These are phyloP conservation scores for Mesorhabditis spiculigera DNA, from an alignment of 2,888 invertebrate genomes.

Conservation along the genomic window DNA sequence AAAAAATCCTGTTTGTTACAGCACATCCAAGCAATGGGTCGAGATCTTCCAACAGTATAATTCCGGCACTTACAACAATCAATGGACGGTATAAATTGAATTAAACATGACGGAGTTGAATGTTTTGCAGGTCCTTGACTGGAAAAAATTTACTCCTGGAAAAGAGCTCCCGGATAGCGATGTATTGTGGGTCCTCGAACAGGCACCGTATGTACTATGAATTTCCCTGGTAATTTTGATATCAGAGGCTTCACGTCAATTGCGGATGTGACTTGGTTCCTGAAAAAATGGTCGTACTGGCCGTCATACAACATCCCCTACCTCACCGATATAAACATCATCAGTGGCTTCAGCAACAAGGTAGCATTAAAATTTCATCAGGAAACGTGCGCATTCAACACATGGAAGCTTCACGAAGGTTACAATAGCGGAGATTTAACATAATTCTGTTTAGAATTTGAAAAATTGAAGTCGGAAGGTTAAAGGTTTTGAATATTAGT, in stretches of 20 bases:
- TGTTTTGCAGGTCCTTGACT: constrained; percentile 63
- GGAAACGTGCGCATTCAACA: neutral
- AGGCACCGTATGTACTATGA: constrained; percentile 63
- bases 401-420: neutral
- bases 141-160: constrained; percentile 67
- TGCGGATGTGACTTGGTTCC: constrained; percentile 55
- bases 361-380: constrained; percentile 14
- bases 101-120: neutral
- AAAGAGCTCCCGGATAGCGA: constrained; percentile 57
- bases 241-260: constrained; percentile 39
- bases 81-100: constrained; percentile 59
- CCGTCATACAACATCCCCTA: constrained; percentile 73
- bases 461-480: neutral
- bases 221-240: constrained; percentile 9
- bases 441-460: neutral
- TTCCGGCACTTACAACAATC: constrained; percentile 80
- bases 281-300: constrained; percentile 68
- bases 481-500: constrained; percentile 14
- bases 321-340: constrained; percentile 68
- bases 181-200: constrained; percentile 76
- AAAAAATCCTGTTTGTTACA: constrained; percentile 11
- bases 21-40: constrained; percentile 41
- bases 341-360: constrained; percentile 67
- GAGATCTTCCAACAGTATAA: constrained; percentile 69
- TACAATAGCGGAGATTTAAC: neutral